Evolutionary conservation across 2,888 invertebrate genomes (phyloP).

Genomic region (Nebria brevicollis): DNA sequence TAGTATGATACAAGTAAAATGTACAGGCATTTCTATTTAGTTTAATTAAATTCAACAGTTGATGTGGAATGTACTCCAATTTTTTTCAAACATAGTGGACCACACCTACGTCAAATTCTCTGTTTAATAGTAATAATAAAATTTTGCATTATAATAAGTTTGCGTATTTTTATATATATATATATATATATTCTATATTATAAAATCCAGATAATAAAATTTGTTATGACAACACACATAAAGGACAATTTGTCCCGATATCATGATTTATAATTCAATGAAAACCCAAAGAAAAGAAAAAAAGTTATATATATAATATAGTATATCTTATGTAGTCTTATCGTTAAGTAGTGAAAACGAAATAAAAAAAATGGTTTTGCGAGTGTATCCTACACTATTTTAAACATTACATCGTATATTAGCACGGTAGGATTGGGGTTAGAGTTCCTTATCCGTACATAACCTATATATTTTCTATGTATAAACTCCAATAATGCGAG

Average conservation of each 20-base stretch:
- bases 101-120: background rate
- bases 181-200: conserved; percentile 14
- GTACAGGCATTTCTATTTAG: conserved; percentile 36
- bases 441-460: conserved; percentile 11
- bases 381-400: conserved; percentile 2
- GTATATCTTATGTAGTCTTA: conserved; percentile 15
- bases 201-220: conserved; percentile 37
- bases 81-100: background rate
- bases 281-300: conserved; percentile 41
- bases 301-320: conserved; percentile 25
- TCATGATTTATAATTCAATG: conserved; percentile 23
- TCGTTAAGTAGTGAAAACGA: background rate
- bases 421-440: background rate
- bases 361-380: conserved; percentile 2
- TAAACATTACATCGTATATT: background rate
- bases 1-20: conserved; percentile 36
- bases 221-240: conserved; percentile 22
- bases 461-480: background rate
- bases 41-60: background rate
- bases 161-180: background rate
- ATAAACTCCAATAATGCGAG: conserved; percentile 46
- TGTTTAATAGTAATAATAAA: background rate
- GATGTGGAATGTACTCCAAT: background rate
- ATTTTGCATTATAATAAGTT: background rate
- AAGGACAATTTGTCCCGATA: conserved; percentile 19